phyloP scores from a whole-genome alignment of 1,140 invertebrate species.

The Drosophila busckii region DNA sequence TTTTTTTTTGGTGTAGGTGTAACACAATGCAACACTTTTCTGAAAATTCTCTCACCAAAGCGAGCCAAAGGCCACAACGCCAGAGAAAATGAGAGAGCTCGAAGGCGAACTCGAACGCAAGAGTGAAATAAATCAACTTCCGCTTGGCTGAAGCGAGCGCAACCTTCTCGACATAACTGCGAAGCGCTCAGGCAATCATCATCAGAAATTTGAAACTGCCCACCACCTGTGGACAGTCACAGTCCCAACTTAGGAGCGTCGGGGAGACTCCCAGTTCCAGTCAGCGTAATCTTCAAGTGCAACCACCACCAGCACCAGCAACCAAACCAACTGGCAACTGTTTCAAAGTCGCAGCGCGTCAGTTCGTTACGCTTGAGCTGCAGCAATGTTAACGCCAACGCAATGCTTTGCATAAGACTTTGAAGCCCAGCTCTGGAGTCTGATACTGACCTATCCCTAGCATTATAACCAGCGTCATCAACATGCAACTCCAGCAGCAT shows the following conservation, averaged over 20 bases:
- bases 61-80: no score
- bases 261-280: no score
- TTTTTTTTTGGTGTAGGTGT: conserved; percentile 34
- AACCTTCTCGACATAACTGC: conserved; percentile 62
- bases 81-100: background rate
- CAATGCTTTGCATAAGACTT: conserved; percentile 55
- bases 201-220: conserved; percentile 48
- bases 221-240: conserved; percentile 65
- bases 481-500: no score
- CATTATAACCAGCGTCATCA: conserved; percentile 2
- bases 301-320: background rate
- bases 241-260: no score
- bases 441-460: conserved; percentile 56
- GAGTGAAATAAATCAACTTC: conserved; percentile 69
- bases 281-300: no score
- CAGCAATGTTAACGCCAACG: conserved; percentile 34
- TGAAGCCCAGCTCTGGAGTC: no score
- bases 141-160: conserved; percentile 47
- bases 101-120: conserved; percentile 3
- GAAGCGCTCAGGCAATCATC: conserved; percentile 56
- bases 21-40: conserved; percentile 62
- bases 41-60: conserved; percentile 61
- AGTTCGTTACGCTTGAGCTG: conserved; percentile 63
- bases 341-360: conserved; percentile 49
- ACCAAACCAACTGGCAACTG: conserved; percentile 36